These are phyloP conservation scores for Brachypodius melanocephalos DNA, from an alignment of 2,113 vertebrate species.

Conservation along the genomic window DNA sequence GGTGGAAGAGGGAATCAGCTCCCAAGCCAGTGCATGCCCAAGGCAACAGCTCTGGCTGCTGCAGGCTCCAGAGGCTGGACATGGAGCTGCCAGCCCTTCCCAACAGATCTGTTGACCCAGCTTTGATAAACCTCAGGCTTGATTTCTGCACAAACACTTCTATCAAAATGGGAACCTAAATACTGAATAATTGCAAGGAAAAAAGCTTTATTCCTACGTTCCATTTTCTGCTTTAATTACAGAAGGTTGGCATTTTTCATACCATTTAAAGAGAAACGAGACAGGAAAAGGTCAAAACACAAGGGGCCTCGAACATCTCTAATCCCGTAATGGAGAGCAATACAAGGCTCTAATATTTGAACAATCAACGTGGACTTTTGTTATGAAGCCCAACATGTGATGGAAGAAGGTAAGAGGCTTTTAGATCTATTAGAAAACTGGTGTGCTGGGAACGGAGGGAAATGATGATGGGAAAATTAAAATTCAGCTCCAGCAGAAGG, in stretches of 20 bases:
- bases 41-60: neutral
- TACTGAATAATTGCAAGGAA: neutral
- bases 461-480: conserved; percentile 92
- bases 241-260: conserved; percentile 48
- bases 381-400: conserved; percentile 61
- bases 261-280: conserved; percentile 38
- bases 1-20: neutral
- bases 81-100: accelerated
- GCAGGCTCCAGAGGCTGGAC: neutral
- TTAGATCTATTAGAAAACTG: conserved; percentile 75
- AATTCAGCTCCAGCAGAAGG: conserved; percentile 92
- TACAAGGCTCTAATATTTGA: conserved; percentile 28
- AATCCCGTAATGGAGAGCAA: conserved; percentile 59
- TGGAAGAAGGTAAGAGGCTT: conserved; percentile 67
- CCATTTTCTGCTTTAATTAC: conserved; percentile 54
- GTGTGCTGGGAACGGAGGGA: conserved; percentile 82
- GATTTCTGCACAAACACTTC: neutral
- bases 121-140: neutral
- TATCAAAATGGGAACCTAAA: neutral
- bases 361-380: conserved; percentile 59
- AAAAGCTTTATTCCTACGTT: neutral
- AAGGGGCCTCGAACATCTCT: neutral
- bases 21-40: neutral
- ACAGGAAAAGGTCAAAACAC: conserved; percentile 61
- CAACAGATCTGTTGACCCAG: neutral